phyloP scores from a whole-genome alignment of 2,113 vertebrate genomes.

The Origma solitaria region DNA sequence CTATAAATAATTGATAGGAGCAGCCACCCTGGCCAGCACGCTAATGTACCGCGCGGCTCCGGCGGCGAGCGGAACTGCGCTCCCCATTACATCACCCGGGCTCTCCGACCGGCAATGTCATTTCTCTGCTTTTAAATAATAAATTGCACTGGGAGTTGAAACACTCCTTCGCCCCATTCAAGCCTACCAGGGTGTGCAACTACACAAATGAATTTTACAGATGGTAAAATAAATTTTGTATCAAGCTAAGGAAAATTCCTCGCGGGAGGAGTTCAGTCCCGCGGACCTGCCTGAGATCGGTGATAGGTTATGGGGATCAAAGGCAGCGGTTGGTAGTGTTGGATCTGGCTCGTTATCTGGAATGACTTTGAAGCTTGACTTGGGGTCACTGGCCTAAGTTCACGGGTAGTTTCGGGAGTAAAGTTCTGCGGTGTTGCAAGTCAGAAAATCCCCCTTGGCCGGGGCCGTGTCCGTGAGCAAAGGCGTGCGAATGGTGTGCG shows the following conservation, averaged over 20 bases:
- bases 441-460: neutral
- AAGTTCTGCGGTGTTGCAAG: neutral
- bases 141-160: constrained; percentile 23
- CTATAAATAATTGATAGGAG: constrained; percentile 72
- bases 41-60: constrained; percentile 50
- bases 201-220: constrained; percentile 36
- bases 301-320: neutral
- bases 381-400: neutral
- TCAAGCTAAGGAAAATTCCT: neutral
- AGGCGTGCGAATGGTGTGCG: neutral
- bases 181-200: neutral
- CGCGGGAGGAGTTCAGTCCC: neutral
- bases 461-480: rapidly evolving
- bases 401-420: neutral
- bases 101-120: constrained; percentile 29
- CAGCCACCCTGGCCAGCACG: constrained; percentile 51
- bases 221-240: constrained; percentile 31
- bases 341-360: neutral
- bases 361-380: neutral
- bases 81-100: constrained; percentile 61
- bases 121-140: constrained; percentile 65
- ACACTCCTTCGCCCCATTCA: constrained; percentile 33
- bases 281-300: neutral
- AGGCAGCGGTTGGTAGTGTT: neutral
- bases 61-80: constrained; percentile 24